Evolutionary conservation across 2,113 vertebrate species (phyloP).

Genomic region (Brevimyrus niger): DNA sequence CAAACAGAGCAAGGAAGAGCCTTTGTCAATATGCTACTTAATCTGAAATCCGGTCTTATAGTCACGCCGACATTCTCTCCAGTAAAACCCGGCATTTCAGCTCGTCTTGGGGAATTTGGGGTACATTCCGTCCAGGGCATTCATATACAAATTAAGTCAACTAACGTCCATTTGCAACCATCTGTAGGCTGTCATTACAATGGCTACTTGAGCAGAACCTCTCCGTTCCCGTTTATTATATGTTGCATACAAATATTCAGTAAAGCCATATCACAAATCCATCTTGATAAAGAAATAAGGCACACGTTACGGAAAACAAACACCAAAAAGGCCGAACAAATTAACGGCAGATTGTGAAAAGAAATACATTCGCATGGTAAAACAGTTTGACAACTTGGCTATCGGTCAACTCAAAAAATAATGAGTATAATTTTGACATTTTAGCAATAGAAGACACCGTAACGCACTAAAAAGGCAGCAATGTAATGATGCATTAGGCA

Average conservation of each 20-base stretch:
- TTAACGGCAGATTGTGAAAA: background rate
- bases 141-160: slow-evolving; percentile 2
- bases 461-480: background rate
- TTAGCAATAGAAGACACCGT: background rate
- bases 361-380: background rate
- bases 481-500: background rate
- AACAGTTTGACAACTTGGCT: background rate
- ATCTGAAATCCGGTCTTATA: background rate
- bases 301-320: background rate
- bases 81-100: background rate
- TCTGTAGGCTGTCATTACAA: background rate
- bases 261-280: background rate
- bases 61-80: background rate
- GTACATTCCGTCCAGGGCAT: background rate
- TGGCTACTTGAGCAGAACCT: background rate
- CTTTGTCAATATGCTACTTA: background rate
- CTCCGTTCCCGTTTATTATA: background rate
- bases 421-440: background rate
- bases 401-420: background rate
- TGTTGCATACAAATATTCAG: background rate
- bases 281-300: background rate
- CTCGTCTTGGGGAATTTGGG: background rate
- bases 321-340: background rate
- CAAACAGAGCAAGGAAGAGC: background rate
- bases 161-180: background rate